Evolutionary conservation across 2,888 invertebrate genomes (phyloP).

Genomic region (Acanthosepion lycidas): DNA sequence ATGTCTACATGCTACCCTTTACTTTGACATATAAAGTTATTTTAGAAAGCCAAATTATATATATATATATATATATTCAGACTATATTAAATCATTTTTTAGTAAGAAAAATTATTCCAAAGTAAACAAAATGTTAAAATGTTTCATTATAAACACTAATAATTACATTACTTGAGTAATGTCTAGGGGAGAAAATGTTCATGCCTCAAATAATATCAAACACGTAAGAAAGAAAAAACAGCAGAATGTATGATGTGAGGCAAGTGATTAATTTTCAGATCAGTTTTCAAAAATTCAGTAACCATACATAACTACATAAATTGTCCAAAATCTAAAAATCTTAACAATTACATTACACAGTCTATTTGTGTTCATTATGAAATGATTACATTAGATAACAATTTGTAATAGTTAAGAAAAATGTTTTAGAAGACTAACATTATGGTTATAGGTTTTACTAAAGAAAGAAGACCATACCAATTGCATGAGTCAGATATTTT

Average conservation of each 20-base stretch:
- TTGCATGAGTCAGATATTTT: neutral
- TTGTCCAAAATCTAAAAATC: neutral
- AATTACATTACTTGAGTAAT: neutral
- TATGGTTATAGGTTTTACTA: neutral
- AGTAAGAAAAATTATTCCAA: neutral
- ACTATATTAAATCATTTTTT: neutral
- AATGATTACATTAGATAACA: neutral
- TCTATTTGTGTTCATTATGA: neutral
- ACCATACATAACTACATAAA: neutral
- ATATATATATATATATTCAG: neutral
- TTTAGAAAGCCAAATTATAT: neutral
- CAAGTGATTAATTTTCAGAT: neutral
- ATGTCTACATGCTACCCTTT: neutral
- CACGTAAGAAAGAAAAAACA: neutral
- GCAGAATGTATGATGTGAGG: neutral
- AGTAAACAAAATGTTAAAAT: neutral
- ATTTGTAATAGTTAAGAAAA: neutral
- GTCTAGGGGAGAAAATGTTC: neutral
- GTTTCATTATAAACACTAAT: neutral
- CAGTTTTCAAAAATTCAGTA: neutral
- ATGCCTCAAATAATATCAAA: neutral
- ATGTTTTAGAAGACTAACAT: neutral
- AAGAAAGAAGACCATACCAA: neutral
- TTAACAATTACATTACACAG: neutral
- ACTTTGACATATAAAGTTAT: neutral